Conservation (phyloP, 2,113 vertebrate genomes). For the Odocoileus virginianus region DNA sequence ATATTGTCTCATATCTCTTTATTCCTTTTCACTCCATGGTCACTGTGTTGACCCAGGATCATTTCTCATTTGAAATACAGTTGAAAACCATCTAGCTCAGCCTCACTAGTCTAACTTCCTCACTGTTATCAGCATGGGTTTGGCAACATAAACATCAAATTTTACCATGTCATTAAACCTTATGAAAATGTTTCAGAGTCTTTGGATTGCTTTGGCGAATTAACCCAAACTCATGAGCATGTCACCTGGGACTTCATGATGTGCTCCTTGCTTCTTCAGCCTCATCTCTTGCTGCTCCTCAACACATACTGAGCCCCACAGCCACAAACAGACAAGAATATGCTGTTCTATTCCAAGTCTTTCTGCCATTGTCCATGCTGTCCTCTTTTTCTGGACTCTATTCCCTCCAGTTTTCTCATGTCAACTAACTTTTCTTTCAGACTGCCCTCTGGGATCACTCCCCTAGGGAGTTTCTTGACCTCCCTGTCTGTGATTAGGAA, state of each 20-base stretch:
- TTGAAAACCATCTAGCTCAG: too few relatives aligned
- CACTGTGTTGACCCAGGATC: background rate
- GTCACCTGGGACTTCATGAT: background rate
- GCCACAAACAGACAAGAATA: background rate
- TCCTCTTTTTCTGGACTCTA: background rate
- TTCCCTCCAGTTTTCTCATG: background rate
- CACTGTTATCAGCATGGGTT: background rate
- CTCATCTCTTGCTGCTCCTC: background rate
- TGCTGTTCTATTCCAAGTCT: background rate
- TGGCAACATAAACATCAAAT: background rate
- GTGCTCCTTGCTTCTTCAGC: background rate
- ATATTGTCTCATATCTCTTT: background rate
- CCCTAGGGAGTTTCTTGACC: background rate
- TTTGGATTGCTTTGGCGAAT: background rate
- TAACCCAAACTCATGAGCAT: background rate
- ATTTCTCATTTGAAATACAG: background rate
- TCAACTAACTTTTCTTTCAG: background rate
- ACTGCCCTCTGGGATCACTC: background rate
- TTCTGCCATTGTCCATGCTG: background rate
- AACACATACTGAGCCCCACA: background rate
- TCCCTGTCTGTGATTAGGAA: background rate
- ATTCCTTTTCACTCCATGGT: background rate
- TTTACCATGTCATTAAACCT: background rate
- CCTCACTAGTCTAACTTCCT: background rate
- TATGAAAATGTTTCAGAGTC: background rate